These are phyloP conservation scores for Dicyrtomina minuta DNA, from an alignment of 2,888 invertebrate species.

Conservation along the genomic window DNA sequence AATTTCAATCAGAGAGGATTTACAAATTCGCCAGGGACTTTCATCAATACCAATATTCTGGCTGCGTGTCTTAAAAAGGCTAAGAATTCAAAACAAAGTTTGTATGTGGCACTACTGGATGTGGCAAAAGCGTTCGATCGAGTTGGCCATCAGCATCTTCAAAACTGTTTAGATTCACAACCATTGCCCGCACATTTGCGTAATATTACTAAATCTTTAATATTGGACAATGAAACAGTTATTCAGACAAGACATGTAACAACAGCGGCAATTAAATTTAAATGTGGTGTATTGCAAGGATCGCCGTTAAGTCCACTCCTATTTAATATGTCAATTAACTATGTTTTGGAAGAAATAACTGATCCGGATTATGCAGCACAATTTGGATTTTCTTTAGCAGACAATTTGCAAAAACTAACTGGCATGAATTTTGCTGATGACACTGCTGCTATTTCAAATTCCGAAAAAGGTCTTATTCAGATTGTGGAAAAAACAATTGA, in stretches of 20 bases:
- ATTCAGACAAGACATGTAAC: background rate
- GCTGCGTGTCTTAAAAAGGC: background rate
- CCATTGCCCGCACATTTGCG: background rate
- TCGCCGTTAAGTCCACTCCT: background rate
- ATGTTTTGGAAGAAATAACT: background rate
- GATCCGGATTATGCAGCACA: background rate
- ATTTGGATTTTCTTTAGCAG: background rate
- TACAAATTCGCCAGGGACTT: background rate
- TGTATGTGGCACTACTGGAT: background rate
- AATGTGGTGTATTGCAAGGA: background rate
- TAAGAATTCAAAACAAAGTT: background rate
- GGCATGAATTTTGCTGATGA: background rate
- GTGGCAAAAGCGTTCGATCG: slow-evolving; percentile 1
- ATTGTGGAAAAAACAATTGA: too few relatives aligned
- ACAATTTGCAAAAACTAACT: background rate
- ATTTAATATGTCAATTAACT: background rate
- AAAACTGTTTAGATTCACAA: background rate
- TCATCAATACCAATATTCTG: slow-evolving; percentile 11
- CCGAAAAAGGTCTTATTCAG: background rate
- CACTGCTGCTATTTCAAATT: background rate
- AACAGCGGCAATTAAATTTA: background rate
- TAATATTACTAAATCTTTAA: background rate
- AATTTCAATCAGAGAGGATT: slow-evolving; percentile 13
- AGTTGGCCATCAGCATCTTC: background rate
- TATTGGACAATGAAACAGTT: background rate